Base-by-base conservation (phyloP, 2,113 vertebrate species). In the Campylorhamphus procurvoides region DNA sequence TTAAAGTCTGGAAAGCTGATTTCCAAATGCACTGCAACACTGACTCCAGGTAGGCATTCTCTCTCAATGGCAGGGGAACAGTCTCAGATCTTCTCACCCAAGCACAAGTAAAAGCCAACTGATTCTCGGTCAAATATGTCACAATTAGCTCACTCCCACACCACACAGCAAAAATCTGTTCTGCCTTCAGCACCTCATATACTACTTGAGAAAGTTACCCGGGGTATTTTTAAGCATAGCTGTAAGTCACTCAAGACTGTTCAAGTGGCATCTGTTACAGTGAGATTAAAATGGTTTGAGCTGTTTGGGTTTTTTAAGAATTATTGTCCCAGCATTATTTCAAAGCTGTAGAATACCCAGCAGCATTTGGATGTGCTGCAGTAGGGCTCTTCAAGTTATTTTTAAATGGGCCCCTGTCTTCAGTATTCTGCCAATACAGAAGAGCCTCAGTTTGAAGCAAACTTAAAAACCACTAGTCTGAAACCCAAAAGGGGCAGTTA, bases 101-200 rank as follows among this genome's bases (percentile, higher is more conserved):
- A 76, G 75, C 12, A 16, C 33, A 64, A 83, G 75, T 20, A 91
- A 95, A 95, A 83, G 55, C 37, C 12, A 94, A 73, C 66, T 71
- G 81, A 91, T 88, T 90, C 87, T 80, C 59, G 82, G 94, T 88
- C 95, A 95, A 93, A 85, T 83, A 80, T 47, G 84, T 94, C 87
- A 76, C 16, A 69, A 90, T 87, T 73, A 94, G 89, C 90, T 96
- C 83, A 35, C 66, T 89, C 75, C 85, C 73, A 95, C 4, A 0
- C 42, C 44, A 68, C 63, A 63, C 0, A 0, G 69, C 63, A 83
- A 81, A 76, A 90, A 94, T 85, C 59, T 90, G 71, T 64, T 82
- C 73, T 90, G 91, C 50, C 85, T 90, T 92, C 90, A 93, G 62
- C 58, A 93, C 67, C 50, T 94, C 52, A 23, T 46, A 62, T 1